Evolutionary conservation across 1,140 invertebrate genomes (phyloP).

Genomic region (Drosophila subpulchrella): DNA sequence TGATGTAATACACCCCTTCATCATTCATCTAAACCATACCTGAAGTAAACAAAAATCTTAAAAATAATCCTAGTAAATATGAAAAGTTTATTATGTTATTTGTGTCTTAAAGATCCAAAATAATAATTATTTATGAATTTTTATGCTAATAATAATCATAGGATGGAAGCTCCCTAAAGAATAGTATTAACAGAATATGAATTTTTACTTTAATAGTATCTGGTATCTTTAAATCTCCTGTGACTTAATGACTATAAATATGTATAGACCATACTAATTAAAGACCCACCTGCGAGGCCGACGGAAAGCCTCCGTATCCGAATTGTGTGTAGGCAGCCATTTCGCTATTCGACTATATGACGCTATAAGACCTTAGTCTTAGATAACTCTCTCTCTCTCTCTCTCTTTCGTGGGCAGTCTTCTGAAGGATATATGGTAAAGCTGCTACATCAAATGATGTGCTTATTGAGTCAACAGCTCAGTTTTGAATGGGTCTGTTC

Average conservation of each 20-base stretch:
- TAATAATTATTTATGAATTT: not conserved
- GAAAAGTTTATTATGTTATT: too few species aligned
- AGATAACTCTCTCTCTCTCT: slow-evolving; percentile 10
- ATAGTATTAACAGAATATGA: not conserved
- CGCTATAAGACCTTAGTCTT: slow-evolving; percentile 18
- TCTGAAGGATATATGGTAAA: slow-evolving; percentile 11
- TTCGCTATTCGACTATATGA: slow-evolving; percentile 9
- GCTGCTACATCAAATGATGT: slow-evolving; percentile 44
- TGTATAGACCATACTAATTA: not conserved
- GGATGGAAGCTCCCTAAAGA: not conserved
- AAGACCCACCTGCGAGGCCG: slow-evolving; percentile 72
- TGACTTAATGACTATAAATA: slow-evolving; percentile 3
- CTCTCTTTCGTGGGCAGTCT: slow-evolving; percentile 31
- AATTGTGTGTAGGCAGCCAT: slow-evolving; percentile 83
- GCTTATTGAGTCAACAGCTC: slow-evolving; percentile 17
- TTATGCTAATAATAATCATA: not conserved
- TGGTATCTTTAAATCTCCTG: not conserved
- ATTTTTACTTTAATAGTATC: not conserved
- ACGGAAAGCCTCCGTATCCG: slow-evolving; percentile 81
- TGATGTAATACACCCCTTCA: too few species aligned
- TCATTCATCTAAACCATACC: too few species aligned
- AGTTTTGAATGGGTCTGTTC: slow-evolving; percentile 44
- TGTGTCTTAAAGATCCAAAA: too few species aligned
- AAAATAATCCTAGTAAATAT: too few species aligned
- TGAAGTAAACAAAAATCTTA: too few species aligned